Evolutionary conservation across 1,140 invertebrate species (phyloP), one percentile per base, ranked within the genome.

Genomic region (Daktulosphaira vitifoliae): DNA sequence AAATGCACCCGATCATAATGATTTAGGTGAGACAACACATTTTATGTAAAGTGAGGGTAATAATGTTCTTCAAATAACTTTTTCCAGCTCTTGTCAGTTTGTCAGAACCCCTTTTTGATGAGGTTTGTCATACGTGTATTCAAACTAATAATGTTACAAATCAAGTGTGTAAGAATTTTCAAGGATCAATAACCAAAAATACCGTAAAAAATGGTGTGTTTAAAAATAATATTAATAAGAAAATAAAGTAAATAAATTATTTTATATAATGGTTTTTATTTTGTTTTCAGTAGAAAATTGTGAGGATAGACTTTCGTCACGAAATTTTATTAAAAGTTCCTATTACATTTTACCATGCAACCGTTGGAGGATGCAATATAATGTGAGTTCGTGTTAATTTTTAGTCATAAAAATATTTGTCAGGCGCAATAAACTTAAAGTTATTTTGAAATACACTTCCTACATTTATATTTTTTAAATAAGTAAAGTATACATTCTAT

Each of bases 311-410:
- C 25, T 62, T 4, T 25, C 44, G 29, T 3, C 20, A 11, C 39
- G 25, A 15, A 33, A 62, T 1, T 48, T 46, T 13, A 33, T 62
- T 15, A 29, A 1, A 9, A 62, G 44, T 46, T 29, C 23, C 2
- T 62, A 62, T 13, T 48, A 39, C n/a, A 22, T 62, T 29, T 33
- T 62, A 39, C 56, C 56, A 39, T 62, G 56, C 25, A 33, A 33
- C 18, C 25, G 18, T 6, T 62, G 56, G 56, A 62, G 42, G 13
- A 62, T 62, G 56, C 56, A 62, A 62, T 62, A 62, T 25, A 62
- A 62, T 5, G 56, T 62, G 56, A 62, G 56, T 62, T 7, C 38
- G 18, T 33, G 56, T 9, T 8, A 3, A 18, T 62, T 48, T 48
- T 26, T 33, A 11, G 29, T 33, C n/a, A n/a, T n/a, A n/a, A n/a